A percentile compares a stretch with the other conserved stretches of the same genome.
phyloP scores from a whole-genome alignment of 2,797 vertebrate genomes.

The Macropodus opercularis region DNA sequence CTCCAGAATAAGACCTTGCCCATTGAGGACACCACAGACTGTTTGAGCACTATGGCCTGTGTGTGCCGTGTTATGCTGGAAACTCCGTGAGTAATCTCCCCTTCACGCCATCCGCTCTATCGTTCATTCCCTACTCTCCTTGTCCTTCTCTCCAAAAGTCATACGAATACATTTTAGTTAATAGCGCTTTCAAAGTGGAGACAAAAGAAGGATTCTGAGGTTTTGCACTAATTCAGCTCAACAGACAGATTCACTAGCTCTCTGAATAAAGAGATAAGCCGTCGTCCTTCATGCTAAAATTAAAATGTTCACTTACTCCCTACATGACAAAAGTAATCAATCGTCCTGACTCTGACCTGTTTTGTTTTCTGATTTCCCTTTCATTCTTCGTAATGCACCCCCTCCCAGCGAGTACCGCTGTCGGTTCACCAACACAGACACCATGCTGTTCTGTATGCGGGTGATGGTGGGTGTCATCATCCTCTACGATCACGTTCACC shows the following conservation, averaged over 20 bases:
- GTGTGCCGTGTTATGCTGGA: slow-evolving; percentile 94
- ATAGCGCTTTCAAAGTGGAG: slow-evolving; percentile 21
- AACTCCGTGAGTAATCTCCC: slow-evolving; percentile 86
- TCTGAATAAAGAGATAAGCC: slow-evolving; percentile 2
- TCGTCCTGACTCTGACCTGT: background rate
- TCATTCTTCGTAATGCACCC: background rate
- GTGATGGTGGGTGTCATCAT: slow-evolving; percentile 95
- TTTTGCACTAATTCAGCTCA: slow-evolving; percentile 29
- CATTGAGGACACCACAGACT: slow-evolving; percentile 93
- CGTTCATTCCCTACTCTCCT: background rate
- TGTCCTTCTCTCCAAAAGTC: slow-evolving; percentile 13
- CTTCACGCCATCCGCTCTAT: background rate
- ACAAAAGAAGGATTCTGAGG: slow-evolving; percentile 17
- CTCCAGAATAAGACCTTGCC: slow-evolving; percentile 91
- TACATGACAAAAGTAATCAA: slow-evolving; percentile 1
- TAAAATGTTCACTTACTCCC: background rate
- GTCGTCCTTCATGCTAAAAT: slow-evolving; percentile 36
- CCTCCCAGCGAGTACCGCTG: slow-evolving; percentile 88
- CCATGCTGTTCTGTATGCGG: slow-evolving; percentile 93
- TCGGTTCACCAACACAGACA: slow-evolving; percentile 93
- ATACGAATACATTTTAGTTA: slow-evolving; percentile 33
- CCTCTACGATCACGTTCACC: slow-evolving; percentile 92
- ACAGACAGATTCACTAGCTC: background rate
- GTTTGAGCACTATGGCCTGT: slow-evolving; percentile 93
- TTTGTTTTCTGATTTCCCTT: background rate